A percentile compares a stretch with the other conserved stretches of the same genome.
Evolutionary conservation across 2,888 invertebrate genomes (phyloP).

Genomic region (Operophtera brumata): DNA sequence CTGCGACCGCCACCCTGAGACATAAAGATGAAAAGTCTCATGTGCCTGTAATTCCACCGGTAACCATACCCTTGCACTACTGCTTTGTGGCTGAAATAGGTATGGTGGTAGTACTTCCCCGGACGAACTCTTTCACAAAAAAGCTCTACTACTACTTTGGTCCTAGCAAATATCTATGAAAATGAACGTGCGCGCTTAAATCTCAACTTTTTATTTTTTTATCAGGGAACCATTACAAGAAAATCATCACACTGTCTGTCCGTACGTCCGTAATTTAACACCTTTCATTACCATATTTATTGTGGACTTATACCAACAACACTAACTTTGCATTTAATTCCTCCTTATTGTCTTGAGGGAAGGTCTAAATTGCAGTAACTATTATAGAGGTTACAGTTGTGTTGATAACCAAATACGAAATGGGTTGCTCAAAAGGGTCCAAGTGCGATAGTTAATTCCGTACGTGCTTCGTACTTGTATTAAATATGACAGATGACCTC

Average conservation of each 20-base stretch:
- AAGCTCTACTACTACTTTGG: too few species aligned
- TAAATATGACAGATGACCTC: slow-evolving; percentile 34
- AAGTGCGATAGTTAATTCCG: slow-evolving; percentile 29
- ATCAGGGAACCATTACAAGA: slow-evolving; percentile 46
- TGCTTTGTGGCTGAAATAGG: too few species aligned
- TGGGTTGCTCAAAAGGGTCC: slow-evolving; percentile 28
- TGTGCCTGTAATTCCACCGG: too few species aligned
- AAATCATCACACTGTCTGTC: slow-evolving; percentile 67
- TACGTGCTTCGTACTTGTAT: slow-evolving; percentile 20
- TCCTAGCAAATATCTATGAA: too few species aligned
- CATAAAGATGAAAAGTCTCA: too few species aligned
- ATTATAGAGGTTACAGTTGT: slow-evolving; percentile 10
- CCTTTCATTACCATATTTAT: slow-evolving; percentile 80
- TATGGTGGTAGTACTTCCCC: too few species aligned
- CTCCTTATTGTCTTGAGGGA: background rate
- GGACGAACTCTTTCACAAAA: too few species aligned
- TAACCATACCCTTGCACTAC: too few species aligned
- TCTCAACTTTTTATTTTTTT: background rate
- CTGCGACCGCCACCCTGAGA: too few species aligned
- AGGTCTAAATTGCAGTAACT: background rate
- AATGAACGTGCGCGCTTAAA: too few species aligned
- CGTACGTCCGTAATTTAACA: slow-evolving; percentile 74
- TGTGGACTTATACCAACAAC: slow-evolving; percentile 48
- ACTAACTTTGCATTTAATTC: background rate
- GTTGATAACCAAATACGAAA: slow-evolving; percentile 57